Evolutionary conservation across 2,888 invertebrate genomes (phyloP).

Genomic region (Yponomeuta sedellus): DNA sequence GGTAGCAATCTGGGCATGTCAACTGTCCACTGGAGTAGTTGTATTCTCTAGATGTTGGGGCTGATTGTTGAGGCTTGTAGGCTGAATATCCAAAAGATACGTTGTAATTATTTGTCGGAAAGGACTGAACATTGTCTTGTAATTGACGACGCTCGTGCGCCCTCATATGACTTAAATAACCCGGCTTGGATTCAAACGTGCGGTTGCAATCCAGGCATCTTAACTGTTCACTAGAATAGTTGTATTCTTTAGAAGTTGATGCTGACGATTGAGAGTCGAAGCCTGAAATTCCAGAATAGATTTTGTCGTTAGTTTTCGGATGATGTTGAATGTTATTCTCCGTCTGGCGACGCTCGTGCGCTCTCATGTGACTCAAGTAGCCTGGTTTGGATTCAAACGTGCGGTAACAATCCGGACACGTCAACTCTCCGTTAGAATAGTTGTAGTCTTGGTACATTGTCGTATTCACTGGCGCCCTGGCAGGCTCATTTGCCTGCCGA

Average conservation of each 20-base stretch:
- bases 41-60: too few relatives aligned
- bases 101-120: background rate
- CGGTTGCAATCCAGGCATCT: background rate
- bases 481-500: background rate
- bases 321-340: background rate
- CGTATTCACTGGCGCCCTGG: background rate
- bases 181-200: background rate
- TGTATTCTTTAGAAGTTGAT: background rate
- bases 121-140: background rate
- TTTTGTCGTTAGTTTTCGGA: too few relatives aligned
- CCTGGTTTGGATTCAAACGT: background rate
- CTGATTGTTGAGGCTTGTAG: too few relatives aligned
- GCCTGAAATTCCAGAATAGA: too few relatives aligned
- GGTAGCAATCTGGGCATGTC: too few relatives aligned
- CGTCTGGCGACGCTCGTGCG: background rate
- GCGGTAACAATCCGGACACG: background rate
- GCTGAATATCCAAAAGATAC: background rate
- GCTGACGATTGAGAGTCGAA: background rate
- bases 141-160: background rate
- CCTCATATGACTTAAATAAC: background rate
- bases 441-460: background rate
- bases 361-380: background rate
- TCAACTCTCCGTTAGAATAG: background rate
- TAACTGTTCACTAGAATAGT: background rate
- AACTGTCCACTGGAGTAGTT: too few relatives aligned